Percentiles rank a stretch among this genome's conserved stretches.
Evolutionary conservation across 1,140 invertebrate genomes (phyloP).

Genomic region (Cydia pomonella): DNA sequence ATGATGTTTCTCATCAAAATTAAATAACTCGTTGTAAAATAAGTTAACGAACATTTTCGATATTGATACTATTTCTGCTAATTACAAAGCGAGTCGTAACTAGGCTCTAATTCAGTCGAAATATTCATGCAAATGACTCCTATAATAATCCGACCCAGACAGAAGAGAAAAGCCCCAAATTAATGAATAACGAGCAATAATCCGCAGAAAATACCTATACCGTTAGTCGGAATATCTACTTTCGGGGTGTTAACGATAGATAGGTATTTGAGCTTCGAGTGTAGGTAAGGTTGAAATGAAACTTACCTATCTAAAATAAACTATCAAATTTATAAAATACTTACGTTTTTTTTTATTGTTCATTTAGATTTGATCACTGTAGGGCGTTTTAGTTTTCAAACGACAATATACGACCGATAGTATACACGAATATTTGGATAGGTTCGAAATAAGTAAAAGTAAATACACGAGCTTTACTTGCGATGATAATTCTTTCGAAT

Average conservation of each 20-base stretch:
- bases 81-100: neutral
- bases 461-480: too few species aligned
- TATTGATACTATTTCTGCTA: neutral
- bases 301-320: too few species aligned
- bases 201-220: neutral
- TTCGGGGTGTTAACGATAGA: neutral
- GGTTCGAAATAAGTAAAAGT: too few species aligned
- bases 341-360: too few species aligned
- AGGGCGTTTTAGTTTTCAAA: too few species aligned
- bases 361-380: too few species aligned
- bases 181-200: constrained; percentile 17
- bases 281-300: too few species aligned
- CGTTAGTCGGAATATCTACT: neutral
- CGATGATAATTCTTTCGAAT: too few species aligned
- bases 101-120: constrained; percentile 8
- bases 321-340: too few species aligned
- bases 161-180: constrained; percentile 3
- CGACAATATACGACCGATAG: too few species aligned
- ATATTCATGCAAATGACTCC: constrained; percentile 14
- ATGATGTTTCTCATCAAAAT: neutral
- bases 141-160: neutral
- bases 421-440: too few species aligned
- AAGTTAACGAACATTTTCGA: constrained; percentile 12
- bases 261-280: neutral
- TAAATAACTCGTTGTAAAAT: neutral